Base-by-base conservation (phyloP, 2,888 invertebrate species). In the Campoplex capitator region DNA sequence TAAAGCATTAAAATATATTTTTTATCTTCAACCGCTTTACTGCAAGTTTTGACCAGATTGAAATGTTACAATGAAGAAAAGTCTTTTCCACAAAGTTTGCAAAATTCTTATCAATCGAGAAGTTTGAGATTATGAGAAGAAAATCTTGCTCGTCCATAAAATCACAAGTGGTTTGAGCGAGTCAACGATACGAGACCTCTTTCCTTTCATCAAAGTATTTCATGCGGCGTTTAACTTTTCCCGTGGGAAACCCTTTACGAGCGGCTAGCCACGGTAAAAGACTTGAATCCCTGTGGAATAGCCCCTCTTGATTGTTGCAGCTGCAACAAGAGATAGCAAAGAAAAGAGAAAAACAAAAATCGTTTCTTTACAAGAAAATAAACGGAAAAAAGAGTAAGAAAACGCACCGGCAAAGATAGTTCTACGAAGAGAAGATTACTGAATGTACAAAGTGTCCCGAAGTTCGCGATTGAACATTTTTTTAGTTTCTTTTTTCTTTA, bases 151-250 rank as follows among this genome's bases (percentile, higher is more conserved):
- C 62, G 62, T 32, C 32, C 16, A 16, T 62, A 16, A 62, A 62
- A 62, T 32, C 62, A 11, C 32, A 32, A 32, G 48, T 9, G 83
- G 28, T 51, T 71, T 77, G 58, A 78, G 73, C 51, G 54, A 71
- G 54, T 28, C 84, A 28, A 35, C 45, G 18, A 48, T 68, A 68
- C 51, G 77, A 58, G 35, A 58, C 32, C 48, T 62, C 79, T 84
- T 71, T 70, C 70, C 48, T 51, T 71, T 32, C 45, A 56, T 56
- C 62, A 83, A 54, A 51, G 56, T 74, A 82, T 77, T 71, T 74
- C 54, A 73, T 56, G 48, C n/a, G 58, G 23, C 48, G 23, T 45
- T 58, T 18, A 56, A 42, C 48, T 28, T 65, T 51, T 32, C 23
- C 42, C 28, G 28, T 48, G 48, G 48, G 23, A n/a, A 48, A 35